A percentile compares a stretch with the other conserved stretches of the same genome.
These are phyloP conservation scores for Syrphus vitripennis DNA, from an alignment of 2,888 invertebrate genomes.

Conservation along the genomic window DNA sequence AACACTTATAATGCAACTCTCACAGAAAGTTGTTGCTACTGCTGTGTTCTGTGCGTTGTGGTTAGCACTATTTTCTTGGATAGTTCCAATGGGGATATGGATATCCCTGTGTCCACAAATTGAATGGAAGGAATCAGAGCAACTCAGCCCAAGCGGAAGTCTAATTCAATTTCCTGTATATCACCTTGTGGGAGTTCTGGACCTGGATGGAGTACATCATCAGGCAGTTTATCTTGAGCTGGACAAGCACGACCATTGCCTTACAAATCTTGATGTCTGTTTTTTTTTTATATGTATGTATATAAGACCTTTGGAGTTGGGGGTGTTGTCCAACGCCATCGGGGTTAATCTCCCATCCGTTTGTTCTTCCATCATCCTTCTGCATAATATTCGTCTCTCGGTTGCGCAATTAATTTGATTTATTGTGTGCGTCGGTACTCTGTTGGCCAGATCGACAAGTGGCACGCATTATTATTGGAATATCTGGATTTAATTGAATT, in stretches of 20 bases:
- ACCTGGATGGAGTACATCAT: background rate
- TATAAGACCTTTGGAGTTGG: background rate
- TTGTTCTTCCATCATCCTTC: background rate
- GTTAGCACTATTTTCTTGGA: slow-evolving; percentile 10
- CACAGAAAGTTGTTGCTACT: slow-evolving; percentile 5
- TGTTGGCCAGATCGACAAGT: slow-evolving; percentile 60
- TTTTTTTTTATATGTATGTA: no score
- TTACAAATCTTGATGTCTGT: background rate
- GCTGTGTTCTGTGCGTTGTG: slow-evolving; percentile 17
- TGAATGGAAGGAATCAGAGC: slow-evolving; percentile 58
- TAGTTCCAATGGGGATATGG: slow-evolving; percentile 11
- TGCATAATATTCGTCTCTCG: slow-evolving; percentile 33
- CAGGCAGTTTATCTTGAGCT: slow-evolving; percentile 36
- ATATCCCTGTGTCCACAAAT: slow-evolving; percentile 58
- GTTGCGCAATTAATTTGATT: slow-evolving; percentile 70
- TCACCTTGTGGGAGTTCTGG: slow-evolving; percentile 23
- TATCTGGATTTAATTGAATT: slow-evolving; percentile 69
- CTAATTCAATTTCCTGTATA: slow-evolving; percentile 61
- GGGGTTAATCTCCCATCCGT: background rate
- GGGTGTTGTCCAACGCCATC: background rate
- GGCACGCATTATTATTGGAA: slow-evolving; percentile 64
- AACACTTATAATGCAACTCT: background rate
- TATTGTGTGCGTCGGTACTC: slow-evolving; percentile 64
- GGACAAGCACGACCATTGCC: slow-evolving; percentile 4
- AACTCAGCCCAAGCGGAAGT: slow-evolving; percentile 59